Base-by-base conservation (phyloP, 2,888 invertebrate species). In the Teleogryllus oceanicus region DNA sequence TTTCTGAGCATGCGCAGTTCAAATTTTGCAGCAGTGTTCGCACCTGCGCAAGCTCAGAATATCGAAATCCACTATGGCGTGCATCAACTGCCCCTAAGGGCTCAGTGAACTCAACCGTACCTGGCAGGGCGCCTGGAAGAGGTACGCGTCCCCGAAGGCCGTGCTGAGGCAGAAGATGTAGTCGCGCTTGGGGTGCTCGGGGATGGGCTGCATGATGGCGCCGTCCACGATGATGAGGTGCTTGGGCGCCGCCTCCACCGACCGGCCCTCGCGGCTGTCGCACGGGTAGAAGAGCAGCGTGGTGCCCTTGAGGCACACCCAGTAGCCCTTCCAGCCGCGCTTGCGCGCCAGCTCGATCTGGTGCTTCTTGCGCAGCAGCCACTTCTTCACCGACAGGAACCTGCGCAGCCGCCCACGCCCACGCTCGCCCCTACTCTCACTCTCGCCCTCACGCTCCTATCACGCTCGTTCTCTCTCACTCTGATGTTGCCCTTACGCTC, bases 161-260 rank as follows among this genome's bases (percentile, higher is more conserved):
- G 98, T 98, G 89, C 97, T 98, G 85, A 99, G 91, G 87, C 98
- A 98, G 90, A 99, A 98, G 88, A 99, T 97, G 89, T 97, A 94
- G 89, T 98, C 98, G 84, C 98, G 91, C 88, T 98, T 97, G 21
- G 98, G 98, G 88, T 99, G 98, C 88, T 99, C 98, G n/a, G 98
- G 98, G 86, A 98, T 97, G 78, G 98, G 96, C 88, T 98, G 98
- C 94, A 97, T 97, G 88, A 99, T 97, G 85, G 96, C 96, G 81
- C 96, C 96, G 88, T 97, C 97, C 84, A 97, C 96, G 86, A 97
- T 97, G 88, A 97, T 96, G 86, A 97, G 92, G 89, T 97, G 97
- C 88, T 96, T 96, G 79, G 97, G 97, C 76, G 96, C 96, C 74
- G 96, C 95, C 87, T 97, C 97, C 82, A 96, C 96, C 74, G 95